Conservation (phyloP, 2,113 vertebrate genomes). For the Anthoscopus minutus region DNA sequence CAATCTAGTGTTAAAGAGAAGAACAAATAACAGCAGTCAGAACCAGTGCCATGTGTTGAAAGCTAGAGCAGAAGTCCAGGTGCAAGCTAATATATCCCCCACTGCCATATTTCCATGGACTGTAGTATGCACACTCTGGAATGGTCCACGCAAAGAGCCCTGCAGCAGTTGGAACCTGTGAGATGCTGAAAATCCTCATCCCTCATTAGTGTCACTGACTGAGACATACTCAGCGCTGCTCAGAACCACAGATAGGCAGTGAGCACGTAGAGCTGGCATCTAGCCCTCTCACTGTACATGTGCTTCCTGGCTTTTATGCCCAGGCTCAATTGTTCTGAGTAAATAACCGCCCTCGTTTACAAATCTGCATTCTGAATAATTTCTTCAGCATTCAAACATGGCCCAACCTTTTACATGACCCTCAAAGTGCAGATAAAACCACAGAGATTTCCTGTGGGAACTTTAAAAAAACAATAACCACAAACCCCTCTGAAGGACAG, state of each 20-base stretch:
- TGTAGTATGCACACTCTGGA: background rate
- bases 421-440: conserved; percentile 21
- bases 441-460: conserved; percentile 54
- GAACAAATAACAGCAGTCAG: background rate
- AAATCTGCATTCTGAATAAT: conserved; percentile 54
- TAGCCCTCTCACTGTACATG: background rate
- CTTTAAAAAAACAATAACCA: conserved; percentile 47
- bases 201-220: background rate
- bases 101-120: background rate
- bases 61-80: background rate
- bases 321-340: conserved; percentile 18
- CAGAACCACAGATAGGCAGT: background rate
- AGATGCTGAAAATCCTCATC: background rate
- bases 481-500: conserved; percentile 34
- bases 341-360: conserved; percentile 11
- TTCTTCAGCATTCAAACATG: conserved; percentile 6
- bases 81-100: background rate
- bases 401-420: conserved; percentile 28
- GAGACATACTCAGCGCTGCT: background rate
- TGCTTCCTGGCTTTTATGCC: conserved; percentile 34
- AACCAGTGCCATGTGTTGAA: background rate
- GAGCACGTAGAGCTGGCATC: background rate
- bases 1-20: background rate
- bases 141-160: background rate
- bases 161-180: background rate